Evolutionary conservation across 2,888 invertebrate genomes (phyloP).

Genomic region (Andrena dorsata): DNA sequence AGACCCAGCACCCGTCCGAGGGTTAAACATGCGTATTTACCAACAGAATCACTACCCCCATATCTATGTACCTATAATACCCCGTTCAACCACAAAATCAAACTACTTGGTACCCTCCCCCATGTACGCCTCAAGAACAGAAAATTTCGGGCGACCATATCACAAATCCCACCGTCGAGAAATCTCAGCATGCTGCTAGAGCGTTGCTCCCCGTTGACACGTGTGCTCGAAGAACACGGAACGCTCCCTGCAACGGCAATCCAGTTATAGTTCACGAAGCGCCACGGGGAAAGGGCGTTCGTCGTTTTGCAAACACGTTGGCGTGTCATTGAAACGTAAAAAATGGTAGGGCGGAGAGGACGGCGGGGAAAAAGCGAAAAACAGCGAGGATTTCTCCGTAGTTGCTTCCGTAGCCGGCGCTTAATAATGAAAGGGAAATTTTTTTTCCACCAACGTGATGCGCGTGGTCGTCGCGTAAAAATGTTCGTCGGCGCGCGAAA

Average conservation of each 20-base stretch:
- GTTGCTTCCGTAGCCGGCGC: not conserved
- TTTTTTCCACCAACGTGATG: not conserved
- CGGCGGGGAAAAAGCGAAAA: not conserved
- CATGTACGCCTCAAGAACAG: no score
- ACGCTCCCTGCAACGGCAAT: not conserved
- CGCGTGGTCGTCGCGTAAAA: constrained; percentile 2
- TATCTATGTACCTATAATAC: no score
- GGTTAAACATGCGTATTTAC: no score
- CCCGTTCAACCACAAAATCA: no score
- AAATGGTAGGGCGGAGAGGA: not conserved
- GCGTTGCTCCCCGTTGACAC: constrained; percentile 7
- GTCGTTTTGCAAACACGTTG: no score
- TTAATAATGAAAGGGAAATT: constrained; percentile 9
- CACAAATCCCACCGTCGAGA: no score
- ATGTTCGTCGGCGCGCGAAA: constrained; percentile 5
- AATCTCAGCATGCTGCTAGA: no score
- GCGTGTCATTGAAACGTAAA: not conserved
- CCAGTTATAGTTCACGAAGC: constrained; percentile 6
- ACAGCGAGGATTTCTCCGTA: not conserved
- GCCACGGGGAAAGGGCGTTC: no score
- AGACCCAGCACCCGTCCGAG: no score
- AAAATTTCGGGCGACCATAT: no score
- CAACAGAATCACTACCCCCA: no score
- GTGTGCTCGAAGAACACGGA: not conserved
- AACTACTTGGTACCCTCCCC: no score